Conservation (phyloP, 2,888 invertebrate species). For the Unio delphinus region DNA sequence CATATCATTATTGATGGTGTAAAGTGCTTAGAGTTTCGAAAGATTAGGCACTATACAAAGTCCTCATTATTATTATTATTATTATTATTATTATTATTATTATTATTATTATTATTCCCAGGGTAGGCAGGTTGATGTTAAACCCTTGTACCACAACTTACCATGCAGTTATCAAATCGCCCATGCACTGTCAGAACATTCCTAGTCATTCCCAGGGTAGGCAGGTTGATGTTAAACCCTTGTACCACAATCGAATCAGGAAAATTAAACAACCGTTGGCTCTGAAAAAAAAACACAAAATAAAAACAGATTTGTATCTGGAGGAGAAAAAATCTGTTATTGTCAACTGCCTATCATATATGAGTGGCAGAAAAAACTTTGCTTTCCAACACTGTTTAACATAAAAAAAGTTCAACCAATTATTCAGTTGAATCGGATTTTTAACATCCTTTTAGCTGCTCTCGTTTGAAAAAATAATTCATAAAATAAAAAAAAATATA, state of each 20-base stretch:
- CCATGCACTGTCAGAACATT: conserved; percentile 60
- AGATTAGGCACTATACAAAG: no score
- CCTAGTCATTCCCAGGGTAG: conserved; percentile 44
- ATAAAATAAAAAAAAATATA: no score
- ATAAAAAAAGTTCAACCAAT: no score
- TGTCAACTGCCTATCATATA: neutral
- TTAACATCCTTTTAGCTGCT: no score
- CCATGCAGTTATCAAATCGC: conserved; percentile 55
- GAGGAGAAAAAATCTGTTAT: neutral
- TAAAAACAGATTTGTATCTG: neutral
- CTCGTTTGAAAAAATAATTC: no score
- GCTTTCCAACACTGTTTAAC: no score
- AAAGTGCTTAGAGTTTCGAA: no score
- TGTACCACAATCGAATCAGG: conserved; percentile 59
- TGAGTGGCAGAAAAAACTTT: no score
- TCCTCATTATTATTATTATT: no score
- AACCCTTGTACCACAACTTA: conserved; percentile 57
- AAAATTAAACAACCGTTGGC: conserved; percentile 18
- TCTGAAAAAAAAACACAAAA: conserved; percentile 13
- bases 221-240: conserved; percentile 55
- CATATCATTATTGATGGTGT: no score
- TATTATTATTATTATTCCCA: conserved; percentile 21
- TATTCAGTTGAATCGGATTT: no score
- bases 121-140: conserved; percentile 50
- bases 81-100: no score